phyloP scores from a whole-genome alignment of 2,888 invertebrate genomes.

The Psylliodes chrysocephalus region DNA sequence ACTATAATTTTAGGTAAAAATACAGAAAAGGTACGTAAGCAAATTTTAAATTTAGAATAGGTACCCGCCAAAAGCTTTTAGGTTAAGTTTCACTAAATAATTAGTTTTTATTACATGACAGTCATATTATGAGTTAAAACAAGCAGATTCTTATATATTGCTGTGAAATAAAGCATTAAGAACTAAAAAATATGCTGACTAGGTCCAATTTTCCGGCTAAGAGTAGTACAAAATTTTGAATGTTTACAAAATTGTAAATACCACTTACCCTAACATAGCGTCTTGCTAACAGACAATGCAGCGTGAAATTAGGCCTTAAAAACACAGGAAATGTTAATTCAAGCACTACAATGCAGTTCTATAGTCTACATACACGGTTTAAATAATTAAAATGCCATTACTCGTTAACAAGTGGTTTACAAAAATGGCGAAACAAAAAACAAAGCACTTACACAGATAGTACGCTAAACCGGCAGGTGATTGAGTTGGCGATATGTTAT shows the following conservation, averaged over 20 bases:
- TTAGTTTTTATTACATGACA: neutral
- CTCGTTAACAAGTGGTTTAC: conserved; percentile 65
- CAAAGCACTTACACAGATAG: conserved; percentile 54
- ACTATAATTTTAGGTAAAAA: no score
- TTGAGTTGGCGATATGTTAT: conserved; percentile 52
- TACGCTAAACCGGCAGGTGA: conserved; percentile 57
- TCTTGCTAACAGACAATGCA: conserved; percentile 41
- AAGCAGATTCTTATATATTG: neutral
- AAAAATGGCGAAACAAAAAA: conserved; percentile 62
- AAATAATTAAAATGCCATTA: conserved; percentile 57
- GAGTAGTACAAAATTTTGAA: conserved; percentile 19
- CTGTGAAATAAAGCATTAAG: neutral
- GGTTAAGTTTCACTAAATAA: neutral
- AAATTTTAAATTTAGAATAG: no score
- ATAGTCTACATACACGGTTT: conserved; percentile 33
- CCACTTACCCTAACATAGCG: conserved; percentile 57
- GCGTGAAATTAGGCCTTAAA: conserved; percentile 41
- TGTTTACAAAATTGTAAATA: conserved; percentile 34
- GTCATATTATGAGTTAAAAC: neutral
- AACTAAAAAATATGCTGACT: conserved; percentile 16
- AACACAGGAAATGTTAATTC: conserved; percentile 46
- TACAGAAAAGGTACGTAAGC: no score
- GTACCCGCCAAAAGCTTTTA: no score
- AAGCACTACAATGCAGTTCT: conserved; percentile 44
- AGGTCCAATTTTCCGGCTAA: neutral